Evolutionary conservation across 2,888 invertebrate genomes (phyloP).

Genomic region (Patella ulyssiponensis): DNA sequence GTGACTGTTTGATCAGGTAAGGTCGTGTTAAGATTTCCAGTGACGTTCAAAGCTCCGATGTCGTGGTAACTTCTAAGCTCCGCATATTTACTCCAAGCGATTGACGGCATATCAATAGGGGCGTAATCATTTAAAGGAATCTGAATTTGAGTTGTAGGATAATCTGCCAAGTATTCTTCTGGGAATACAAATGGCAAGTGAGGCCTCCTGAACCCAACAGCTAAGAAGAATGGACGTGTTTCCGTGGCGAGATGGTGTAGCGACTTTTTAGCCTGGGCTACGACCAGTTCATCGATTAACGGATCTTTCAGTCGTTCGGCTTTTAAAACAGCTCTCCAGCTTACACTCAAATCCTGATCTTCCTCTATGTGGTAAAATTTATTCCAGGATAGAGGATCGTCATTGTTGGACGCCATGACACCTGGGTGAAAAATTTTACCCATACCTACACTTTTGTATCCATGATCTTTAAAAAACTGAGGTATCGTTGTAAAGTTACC

Average conservation of each 20-base stretch:
- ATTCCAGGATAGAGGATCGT: conserved; percentile 16
- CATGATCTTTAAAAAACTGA: conserved; percentile 44
- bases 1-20: conserved; percentile 30
- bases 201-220: conserved; percentile 46
- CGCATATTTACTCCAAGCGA: conserved; percentile 13
- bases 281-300: conserved; percentile 34
- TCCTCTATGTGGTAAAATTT: not conserved
- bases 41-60: conserved; percentile 21
- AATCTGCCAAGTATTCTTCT: conserved; percentile 31
- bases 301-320: conserved; percentile 31
- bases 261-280: conserved; percentile 30
- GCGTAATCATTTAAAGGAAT: conserved; percentile 16
- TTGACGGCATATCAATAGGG: conserved; percentile 14
- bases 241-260: conserved; percentile 19
- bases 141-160: conserved; percentile 29
- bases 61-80: conserved; percentile 27
- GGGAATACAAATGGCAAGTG: conserved; percentile 47
- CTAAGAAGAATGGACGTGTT: conserved; percentile 44
- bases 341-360: not conserved
- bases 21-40: conserved; percentile 30
- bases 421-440: conserved; percentile 38
- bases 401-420: not conserved
- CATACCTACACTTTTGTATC: conserved; percentile 34
- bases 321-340: conserved; percentile 2
- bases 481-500: conserved; percentile 47